Evolutionary conservation across 2,797 vertebrate species (phyloP).

Genomic region (Furcifer pardalis): DNA sequence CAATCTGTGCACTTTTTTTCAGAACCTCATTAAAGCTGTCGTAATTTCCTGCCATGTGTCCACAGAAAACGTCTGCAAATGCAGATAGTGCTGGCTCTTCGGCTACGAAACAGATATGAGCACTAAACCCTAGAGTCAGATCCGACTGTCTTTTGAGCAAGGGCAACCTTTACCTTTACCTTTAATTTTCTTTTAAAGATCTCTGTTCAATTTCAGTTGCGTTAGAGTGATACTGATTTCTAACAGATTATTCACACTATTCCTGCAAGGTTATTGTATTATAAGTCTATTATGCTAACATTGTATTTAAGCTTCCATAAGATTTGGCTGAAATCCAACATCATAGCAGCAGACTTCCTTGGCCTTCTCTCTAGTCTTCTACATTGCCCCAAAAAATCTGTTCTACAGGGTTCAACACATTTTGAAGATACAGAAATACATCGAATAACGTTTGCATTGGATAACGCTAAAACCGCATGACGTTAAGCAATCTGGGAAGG

Average conservation of each 20-base stretch:
- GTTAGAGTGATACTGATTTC: background rate
- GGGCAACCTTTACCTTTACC: background rate
- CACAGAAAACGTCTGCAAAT: too few relatives aligned
- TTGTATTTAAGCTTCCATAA: background rate
- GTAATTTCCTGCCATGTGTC: too few relatives aligned
- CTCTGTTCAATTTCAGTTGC: background rate
- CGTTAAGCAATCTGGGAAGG: too few relatives aligned
- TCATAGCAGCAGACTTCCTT: background rate
- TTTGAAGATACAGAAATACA: background rate
- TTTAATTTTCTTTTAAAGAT: background rate
- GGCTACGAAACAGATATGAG: too few relatives aligned
- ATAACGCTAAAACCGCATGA: too few relatives aligned
- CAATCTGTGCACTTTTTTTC: too few relatives aligned
- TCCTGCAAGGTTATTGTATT: background rate
- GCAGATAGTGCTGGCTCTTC: too few relatives aligned
- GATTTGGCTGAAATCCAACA: background rate
- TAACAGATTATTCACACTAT: background rate
- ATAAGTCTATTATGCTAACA: background rate
- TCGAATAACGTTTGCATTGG: too few relatives aligned
- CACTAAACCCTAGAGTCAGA: too few relatives aligned
- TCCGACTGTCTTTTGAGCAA: too few relatives aligned
- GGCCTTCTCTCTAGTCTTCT: background rate
- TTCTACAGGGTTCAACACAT: background rate
- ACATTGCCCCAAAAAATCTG: background rate
- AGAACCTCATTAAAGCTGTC: too few relatives aligned